Evolutionary conservation across 1,140 invertebrate species (phyloP), one percentile per base, ranked within the genome.

Genomic region (Stratiolaelaps scimitus): DNA sequence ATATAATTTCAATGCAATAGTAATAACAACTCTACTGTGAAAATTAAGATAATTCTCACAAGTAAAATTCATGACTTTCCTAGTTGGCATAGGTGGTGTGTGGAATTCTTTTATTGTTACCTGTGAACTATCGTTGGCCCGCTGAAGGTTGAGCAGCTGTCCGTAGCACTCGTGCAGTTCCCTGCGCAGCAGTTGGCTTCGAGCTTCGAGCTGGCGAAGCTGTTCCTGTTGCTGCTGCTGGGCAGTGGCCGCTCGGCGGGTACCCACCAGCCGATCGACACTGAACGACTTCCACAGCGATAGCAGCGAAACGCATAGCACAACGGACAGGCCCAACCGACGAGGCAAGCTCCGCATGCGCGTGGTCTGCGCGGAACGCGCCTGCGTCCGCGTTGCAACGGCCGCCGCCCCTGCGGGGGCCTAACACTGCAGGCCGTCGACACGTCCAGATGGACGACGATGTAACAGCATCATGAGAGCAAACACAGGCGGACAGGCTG

Each of bases 281-380:
- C 53, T 60, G 53, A 60, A 60, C 53, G 53, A 60, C 10, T 60
- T 60, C 53, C 53, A 60, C 26, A 60, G 23, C 15, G 53, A 60
- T 34, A 60, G 26, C 23, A 60, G 53, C 4, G 53, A 60, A 29
- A 60, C 53, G 53, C 26, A 60, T 23, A 60, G 34, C 26, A 60
- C 53, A 34, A 60, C 53, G 53, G 53, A 26, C 53, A 60, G 53
- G 53, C 53, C 53, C 53, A 60, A 34, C 15, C 53, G 53, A 15
- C 53, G 53, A 26, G 53, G 53, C 53, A 60, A 34, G 34, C 53
- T 60, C 23, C 53, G 26, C 53, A 60, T 60, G 17, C 53, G 26
- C 53, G 53, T 23, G 23, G 26, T 23, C 23, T 40, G 34, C 34
- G 34, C 10, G 5, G 5, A 40, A 40, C 34, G 34, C 34, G 10